phyloP scores from a whole-genome alignment of 2,797 vertebrate genomes.

The Peromyscus attwateri region DNA sequence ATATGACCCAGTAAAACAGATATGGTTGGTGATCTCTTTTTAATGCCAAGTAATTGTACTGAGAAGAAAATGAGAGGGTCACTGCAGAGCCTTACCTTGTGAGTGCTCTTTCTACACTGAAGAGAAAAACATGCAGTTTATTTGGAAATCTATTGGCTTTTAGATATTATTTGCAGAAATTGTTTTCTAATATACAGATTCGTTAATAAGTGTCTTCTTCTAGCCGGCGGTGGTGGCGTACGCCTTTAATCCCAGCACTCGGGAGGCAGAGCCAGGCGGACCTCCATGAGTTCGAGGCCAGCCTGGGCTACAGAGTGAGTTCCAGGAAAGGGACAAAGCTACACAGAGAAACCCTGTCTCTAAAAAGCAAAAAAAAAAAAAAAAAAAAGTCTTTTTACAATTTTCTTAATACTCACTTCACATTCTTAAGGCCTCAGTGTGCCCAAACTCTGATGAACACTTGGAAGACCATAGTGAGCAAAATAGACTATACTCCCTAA shows the following conservation, averaged over 20 bases:
- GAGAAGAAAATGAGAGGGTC: not conserved
- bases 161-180: conserved; percentile 3
- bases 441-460: not conserved
- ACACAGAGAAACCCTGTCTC: too few relatives aligned
- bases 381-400: too few relatives aligned
- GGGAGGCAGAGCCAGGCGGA: too few relatives aligned
- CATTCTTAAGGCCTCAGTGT: not conserved
- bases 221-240: too few relatives aligned
- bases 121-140: not conserved
- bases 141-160: not conserved
- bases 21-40: not conserved
- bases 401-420: not conserved
- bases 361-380: too few relatives aligned
- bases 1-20: not conserved
- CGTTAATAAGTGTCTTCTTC: not conserved
- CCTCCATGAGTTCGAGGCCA: too few relatives aligned
- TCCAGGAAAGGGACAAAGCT: too few relatives aligned
- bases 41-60: not conserved
- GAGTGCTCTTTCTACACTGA: not conserved
- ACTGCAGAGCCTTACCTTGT: not conserved
- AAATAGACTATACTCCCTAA: not conserved
- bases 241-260: too few relatives aligned
- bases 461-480: not conserved
- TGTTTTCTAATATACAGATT: not conserved
- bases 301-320: too few relatives aligned